phyloP scores from a whole-genome alignment of 1,140 invertebrate genomes.

The Psix sp. region DNA sequence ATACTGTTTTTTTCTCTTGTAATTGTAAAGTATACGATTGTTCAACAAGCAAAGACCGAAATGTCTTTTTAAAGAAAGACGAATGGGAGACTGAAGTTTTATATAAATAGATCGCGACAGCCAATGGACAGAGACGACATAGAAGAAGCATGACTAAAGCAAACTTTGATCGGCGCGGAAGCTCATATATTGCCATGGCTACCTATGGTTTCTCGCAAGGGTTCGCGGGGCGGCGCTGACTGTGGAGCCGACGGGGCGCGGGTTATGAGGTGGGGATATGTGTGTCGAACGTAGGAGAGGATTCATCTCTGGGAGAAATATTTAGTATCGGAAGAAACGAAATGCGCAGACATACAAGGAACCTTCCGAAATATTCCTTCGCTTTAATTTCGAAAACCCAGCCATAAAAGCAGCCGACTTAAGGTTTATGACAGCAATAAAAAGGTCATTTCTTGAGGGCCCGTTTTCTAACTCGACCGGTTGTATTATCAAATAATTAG shows the following conservation, averaged over 20 bases:
- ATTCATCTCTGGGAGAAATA: slow-evolving; percentile 55
- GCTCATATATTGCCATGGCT: slow-evolving; percentile 57
- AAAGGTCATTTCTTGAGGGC: slow-evolving; percentile 32
- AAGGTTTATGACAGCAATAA: too few relatives aligned
- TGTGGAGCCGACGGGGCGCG: slow-evolving; percentile 24
- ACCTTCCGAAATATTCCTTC: slow-evolving; percentile 4
- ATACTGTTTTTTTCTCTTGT: too few relatives aligned
- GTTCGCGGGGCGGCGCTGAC: slow-evolving; percentile 20
- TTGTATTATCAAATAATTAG: too few relatives aligned
- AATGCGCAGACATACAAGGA: slow-evolving; percentile 39
- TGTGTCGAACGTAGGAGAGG: slow-evolving; percentile 41
- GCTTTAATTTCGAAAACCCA: too few relatives aligned
- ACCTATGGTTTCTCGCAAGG: slow-evolving; percentile 26
- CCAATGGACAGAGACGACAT: slow-evolving; percentile 25
- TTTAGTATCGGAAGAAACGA: slow-evolving; percentile 66
- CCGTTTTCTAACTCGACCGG: too few relatives aligned
- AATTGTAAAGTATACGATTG: too few relatives aligned
- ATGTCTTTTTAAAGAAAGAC: too few relatives aligned
- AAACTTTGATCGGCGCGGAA: slow-evolving; percentile 51
- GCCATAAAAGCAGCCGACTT: too few relatives aligned
- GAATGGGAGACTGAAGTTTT: neutral
- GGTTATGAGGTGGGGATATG: slow-evolving; percentile 28
- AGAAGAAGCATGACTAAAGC: slow-evolving; percentile 46
- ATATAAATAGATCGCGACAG: slow-evolving; percentile 17
- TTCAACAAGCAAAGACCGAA: too few relatives aligned